Conservation (phyloP, 2,113 vertebrate species). For the Cinclus cinclus region DNA sequence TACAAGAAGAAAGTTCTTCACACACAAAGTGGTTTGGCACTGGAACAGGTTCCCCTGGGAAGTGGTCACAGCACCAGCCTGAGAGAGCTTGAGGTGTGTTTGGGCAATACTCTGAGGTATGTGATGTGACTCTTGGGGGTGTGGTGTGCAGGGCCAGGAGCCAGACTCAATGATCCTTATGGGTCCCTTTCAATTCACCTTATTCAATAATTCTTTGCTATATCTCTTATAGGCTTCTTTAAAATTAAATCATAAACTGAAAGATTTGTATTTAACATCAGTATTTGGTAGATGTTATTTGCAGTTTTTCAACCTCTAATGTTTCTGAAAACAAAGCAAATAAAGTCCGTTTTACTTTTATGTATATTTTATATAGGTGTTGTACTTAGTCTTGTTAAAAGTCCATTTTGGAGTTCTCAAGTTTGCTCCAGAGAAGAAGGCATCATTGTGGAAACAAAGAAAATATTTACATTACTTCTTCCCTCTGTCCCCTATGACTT, state of each 20-base stretch:
- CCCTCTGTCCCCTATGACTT: background rate
- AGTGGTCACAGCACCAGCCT: background rate
- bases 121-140: background rate
- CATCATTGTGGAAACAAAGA: background rate
- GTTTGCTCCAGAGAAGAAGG: background rate
- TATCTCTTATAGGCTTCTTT: background rate
- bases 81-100: background rate
- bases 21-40: background rate
- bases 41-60: background rate
- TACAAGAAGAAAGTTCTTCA: no score
- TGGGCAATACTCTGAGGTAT: background rate
- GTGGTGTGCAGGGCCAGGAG: background rate
- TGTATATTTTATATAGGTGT: background rate
- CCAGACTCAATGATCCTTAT: accelerated
- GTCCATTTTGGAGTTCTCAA: background rate
- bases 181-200: background rate
- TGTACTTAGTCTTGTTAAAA: background rate
- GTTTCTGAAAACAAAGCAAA: background rate
- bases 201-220: background rate
- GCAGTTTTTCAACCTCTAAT: background rate
- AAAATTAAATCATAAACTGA: background rate
- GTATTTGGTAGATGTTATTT: background rate
- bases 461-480: background rate
- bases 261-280: background rate
- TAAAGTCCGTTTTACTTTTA: background rate